Evolutionary conservation across 1,140 invertebrate species (phyloP).

Genomic region (Calephelis virginiensis): DNA sequence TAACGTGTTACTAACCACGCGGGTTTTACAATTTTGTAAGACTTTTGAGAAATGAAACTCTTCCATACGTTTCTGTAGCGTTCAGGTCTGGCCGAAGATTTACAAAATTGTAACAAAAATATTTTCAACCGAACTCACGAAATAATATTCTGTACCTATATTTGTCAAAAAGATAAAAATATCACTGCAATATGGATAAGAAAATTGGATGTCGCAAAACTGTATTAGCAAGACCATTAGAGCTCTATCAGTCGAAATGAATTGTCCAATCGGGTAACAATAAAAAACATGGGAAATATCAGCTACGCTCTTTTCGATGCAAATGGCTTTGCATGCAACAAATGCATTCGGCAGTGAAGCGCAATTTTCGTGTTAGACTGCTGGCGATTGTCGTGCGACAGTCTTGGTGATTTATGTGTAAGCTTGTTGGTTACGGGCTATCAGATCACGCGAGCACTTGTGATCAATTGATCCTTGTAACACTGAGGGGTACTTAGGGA

Average conservation of each 20-base stretch:
- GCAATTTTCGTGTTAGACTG: slow-evolving; percentile 70
- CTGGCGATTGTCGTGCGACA: slow-evolving; percentile 58
- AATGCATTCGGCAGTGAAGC: slow-evolving; percentile 58
- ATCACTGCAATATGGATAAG: background rate
- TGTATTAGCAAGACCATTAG: slow-evolving; percentile 12
- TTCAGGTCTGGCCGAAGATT: too few species aligned
- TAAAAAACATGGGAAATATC: slow-evolving; percentile 41
- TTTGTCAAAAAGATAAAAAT: background rate
- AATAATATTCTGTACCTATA: background rate
- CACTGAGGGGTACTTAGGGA: slow-evolving; percentile 12
- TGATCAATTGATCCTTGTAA: slow-evolving; percentile 49
- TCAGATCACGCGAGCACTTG: slow-evolving; percentile 59
- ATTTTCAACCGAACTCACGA: too few species aligned
- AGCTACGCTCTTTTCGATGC: slow-evolving; percentile 45
- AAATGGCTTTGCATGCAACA: slow-evolving; percentile 55
- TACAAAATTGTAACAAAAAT: too few species aligned
- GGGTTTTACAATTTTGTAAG: too few species aligned
- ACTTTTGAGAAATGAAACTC: too few species aligned
- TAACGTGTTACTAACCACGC: too few species aligned
- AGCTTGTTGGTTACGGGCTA: slow-evolving; percentile 37
- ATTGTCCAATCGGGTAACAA: slow-evolving; percentile 38
- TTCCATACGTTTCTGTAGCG: too few species aligned
- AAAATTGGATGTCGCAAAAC: slow-evolving; percentile 1
- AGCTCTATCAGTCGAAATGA: slow-evolving; percentile 25
- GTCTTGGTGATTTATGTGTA: slow-evolving; percentile 55